A percentile compares a stretch with the other conserved stretches of the same genome.
Conservation (phyloP, 1,140 invertebrate genomes). For the Drosophila trapezifrons region DNA sequence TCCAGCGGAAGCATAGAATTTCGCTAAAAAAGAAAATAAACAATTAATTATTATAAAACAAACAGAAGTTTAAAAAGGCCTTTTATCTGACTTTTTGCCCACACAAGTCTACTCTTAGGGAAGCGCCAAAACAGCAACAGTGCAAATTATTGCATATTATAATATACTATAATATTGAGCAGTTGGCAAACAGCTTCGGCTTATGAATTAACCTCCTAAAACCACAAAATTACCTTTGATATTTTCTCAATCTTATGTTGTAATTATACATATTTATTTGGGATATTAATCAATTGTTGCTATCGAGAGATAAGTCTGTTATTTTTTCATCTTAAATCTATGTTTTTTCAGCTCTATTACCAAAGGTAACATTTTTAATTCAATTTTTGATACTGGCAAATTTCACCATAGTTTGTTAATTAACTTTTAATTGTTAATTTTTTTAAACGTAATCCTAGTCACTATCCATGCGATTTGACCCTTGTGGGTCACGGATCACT, state of each 20-base stretch:
- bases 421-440: not conserved
- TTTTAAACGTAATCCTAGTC: not conserved
- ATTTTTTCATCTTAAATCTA: too few species aligned
- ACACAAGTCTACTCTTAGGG: conserved; percentile 11
- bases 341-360: too few species aligned
- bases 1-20: conserved; percentile 39
- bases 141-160: conserved; percentile 5
- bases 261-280: too few species aligned
- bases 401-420: not conserved
- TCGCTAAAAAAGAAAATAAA: conserved; percentile 2
- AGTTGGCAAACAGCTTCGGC: not conserved
- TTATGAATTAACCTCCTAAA: not conserved
- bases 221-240: too few species aligned
- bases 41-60: not conserved
- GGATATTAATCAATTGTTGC: too few species aligned
- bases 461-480: not conserved
- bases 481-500: not conserved
- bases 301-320: too few species aligned
- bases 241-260: not conserved
- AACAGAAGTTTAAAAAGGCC: not conserved
- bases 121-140: not conserved
- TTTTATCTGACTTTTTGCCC: conserved; percentile 14
- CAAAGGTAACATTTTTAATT: not conserved
- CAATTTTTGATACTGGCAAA: not conserved
- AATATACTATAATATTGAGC: not conserved